These are phyloP conservation scores for Drosophila setosimentum DNA, from an alignment of 2,888 invertebrate genomes.

Conservation along the genomic window DNA sequence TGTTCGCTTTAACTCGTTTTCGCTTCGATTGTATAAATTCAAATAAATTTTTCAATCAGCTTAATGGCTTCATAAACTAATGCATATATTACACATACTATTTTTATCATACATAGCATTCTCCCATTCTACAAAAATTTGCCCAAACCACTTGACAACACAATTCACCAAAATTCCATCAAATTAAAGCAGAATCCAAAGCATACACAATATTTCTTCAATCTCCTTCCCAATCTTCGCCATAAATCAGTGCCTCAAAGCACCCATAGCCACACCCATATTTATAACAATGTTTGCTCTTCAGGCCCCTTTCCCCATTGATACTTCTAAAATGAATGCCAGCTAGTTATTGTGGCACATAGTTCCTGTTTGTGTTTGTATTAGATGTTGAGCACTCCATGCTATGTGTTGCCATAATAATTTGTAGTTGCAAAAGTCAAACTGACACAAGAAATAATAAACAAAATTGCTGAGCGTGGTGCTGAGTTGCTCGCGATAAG, in stretches of 20 bases:
- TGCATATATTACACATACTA: not conserved
- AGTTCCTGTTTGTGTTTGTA: constrained; percentile 38
- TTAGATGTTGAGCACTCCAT: constrained; percentile 25
- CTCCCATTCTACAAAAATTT: not conserved
- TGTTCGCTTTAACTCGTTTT: not conserved
- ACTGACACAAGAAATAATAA: constrained; percentile 48
- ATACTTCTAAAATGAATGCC: not conserved
- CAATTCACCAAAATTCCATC: constrained; percentile 18
- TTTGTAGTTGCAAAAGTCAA: constrained; percentile 59
- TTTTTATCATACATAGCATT: not conserved
- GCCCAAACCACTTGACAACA: constrained; percentile 6
- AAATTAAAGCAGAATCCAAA: constrained; percentile 20
- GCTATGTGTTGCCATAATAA: constrained; percentile 49
- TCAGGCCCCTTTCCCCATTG: not conserved
- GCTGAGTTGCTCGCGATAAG: constrained; percentile 19
- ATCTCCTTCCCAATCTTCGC: not conserved
- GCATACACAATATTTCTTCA: constrained; percentile 2
- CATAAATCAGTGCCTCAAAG: constrained; percentile 49
- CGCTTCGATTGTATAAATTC: not conserved
- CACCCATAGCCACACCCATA: constrained; percentile 25
- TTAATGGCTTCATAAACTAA: constrained; percentile 9
- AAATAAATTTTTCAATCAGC: not conserved
- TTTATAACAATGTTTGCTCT: constrained; percentile 3
- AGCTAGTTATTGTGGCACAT: constrained; percentile 15
- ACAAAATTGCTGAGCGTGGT: constrained; percentile 36